phyloP scores from a whole-genome alignment of 2,888 invertebrate species.

The Chrysina gloriosa region DNA sequence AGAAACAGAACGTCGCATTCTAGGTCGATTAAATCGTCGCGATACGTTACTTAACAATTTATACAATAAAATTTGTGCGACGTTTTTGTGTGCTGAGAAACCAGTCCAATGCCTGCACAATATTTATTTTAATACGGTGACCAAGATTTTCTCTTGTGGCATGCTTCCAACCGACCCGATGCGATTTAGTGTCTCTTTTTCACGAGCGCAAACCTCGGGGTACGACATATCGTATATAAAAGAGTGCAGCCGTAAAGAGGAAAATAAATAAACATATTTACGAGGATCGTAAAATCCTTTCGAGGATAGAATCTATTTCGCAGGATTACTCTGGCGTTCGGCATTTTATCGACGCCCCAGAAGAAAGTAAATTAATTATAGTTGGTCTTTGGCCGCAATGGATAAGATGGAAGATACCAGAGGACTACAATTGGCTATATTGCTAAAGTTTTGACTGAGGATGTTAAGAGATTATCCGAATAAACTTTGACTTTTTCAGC shows the following conservation, averaged over 20 bases:
- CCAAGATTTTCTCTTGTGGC: conserved; percentile 31
- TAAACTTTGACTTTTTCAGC: too few species aligned
- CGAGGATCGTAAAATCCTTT: conserved; percentile 23
- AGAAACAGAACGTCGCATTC: neutral
- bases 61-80: conserved; percentile 11
- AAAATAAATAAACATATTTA: conserved; percentile 38
- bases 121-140: conserved; percentile 36
- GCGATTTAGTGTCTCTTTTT: conserved; percentile 21
- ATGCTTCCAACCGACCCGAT: conserved; percentile 4
- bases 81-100: conserved; percentile 6
- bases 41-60: conserved; percentile 18
- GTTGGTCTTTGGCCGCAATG: neutral
- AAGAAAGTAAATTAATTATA: conserved; percentile 14
- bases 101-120: conserved; percentile 22
- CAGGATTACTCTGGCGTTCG: conserved; percentile 21
- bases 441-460: too few species aligned
- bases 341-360: neutral
- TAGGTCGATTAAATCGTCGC: neutral
- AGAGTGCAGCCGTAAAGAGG: conserved; percentile 33
- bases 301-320: conserved; percentile 13
- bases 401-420: neutral
- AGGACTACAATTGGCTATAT: neutral
- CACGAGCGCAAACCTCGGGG: neutral
- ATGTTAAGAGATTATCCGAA: too few species aligned
- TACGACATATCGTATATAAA: neutral